Conservation (phyloP, 2,888 invertebrate genomes). For the Pammene fasciana region DNA sequence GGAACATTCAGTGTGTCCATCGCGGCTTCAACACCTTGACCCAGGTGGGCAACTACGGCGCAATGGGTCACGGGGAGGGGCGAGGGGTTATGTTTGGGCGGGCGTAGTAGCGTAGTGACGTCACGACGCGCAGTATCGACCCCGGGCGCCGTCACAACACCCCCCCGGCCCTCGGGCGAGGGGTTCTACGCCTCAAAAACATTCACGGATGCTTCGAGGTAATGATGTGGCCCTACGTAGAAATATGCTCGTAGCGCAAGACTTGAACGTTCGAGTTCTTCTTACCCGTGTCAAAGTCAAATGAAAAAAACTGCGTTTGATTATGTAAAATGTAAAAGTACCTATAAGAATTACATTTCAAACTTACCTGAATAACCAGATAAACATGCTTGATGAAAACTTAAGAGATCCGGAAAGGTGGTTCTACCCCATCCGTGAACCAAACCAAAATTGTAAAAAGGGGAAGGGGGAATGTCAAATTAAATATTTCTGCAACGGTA, state of each 20-base stretch:
- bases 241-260: neutral
- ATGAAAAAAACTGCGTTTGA: no score
- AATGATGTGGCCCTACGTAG: neutral
- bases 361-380: neutral
- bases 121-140: conserved; percentile 77
- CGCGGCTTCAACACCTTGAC: conserved; percentile 77
- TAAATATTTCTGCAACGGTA: no score
- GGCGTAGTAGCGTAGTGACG: conserved; percentile 83
- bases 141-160: conserved; percentile 77
- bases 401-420: no score
- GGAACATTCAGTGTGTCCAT: conserved; percentile 58
- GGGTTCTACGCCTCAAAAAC: conserved; percentile 72
- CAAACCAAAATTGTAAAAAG: no score
- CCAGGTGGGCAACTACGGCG: conserved; percentile 76
- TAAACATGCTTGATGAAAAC: neutral
- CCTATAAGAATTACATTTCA: no score
- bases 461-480: no score
- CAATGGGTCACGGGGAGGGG: conserved; percentile 71
- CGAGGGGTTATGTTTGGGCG: conserved; percentile 75
- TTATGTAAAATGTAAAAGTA: no score
- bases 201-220: conserved; percentile 60
- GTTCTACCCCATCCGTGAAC: no score
- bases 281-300: no score
- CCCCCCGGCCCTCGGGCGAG: conserved; percentile 53
- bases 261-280: neutral